Evolutionary conservation across 2,797 vertebrate genomes (phyloP), one percentile per base, ranked within the genome.

Genomic region (Poecile montanus): DNA sequence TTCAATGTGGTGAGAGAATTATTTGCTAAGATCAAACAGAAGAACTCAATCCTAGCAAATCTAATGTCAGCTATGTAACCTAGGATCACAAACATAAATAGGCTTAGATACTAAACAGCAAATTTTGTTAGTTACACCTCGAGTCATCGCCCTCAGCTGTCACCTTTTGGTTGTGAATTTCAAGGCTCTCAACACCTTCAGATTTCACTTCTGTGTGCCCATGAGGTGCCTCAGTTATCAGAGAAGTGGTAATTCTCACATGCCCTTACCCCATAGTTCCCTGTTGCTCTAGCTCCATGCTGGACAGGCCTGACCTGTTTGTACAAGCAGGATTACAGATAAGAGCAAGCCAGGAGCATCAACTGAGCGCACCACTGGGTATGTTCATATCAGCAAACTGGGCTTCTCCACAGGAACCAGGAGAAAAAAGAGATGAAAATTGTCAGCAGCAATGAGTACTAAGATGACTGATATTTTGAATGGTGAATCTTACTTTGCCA

Each of bases 321-420:
- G 22, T 16, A 56, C 12, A 58, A 40, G 32, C 12, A 76, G 29
- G n/a, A 56, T 44, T 20, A 36, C 12, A 32, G 48, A 34, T 3
- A 17, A 51, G 23, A 72, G 13, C 9, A n/a, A 57, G 21, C 51
- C 40, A 58, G 77, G n/a, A 73, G 7, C 7, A 0, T 8, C 6
- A 16, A 27, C 25, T 5, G 6, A 76, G 25, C 12, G 25, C 4
- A 0, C 8, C 51, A 63, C 8, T 3, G 6, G 36, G 15, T 22
- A 4, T n/a, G 14, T 7, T 68, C 1, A 0, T 38, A 32, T 19
- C 26, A 67, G 18, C 36, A 74, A 40, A 23, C 20, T 16, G 56
- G 45, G 20, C 50, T 68, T 66, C n/a, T 68, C 30, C 38, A 18
- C 12, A 5, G 4, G 10, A 58, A 30, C 20, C 25, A 10, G 2